Evolutionary conservation across 2,797 vertebrate genomes (phyloP), one percentile per base, ranked within the genome.

Genomic region (Intellagama lesueurii): DNA sequence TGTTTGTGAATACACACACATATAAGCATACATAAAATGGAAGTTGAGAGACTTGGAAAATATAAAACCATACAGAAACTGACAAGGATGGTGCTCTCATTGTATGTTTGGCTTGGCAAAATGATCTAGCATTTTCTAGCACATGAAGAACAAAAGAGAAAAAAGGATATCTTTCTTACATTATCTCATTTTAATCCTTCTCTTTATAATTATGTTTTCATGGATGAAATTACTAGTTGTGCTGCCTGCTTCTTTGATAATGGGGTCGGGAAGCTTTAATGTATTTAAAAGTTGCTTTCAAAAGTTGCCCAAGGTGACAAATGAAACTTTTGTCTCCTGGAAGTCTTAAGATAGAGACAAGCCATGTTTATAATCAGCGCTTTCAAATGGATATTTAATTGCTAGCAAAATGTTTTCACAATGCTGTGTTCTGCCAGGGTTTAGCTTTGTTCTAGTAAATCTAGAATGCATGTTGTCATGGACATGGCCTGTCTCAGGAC

Each of bases 131-230:
- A 72, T 8, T 49, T 77, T 68, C 32, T 80, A 70, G 26, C 32
- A 70, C n/a, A 79, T 70, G 28, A 32, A 79, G 75, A 84, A 78
- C 66, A 70, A 56, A 69, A 30, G 66, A 26, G 19, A 84, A 70
- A 19, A 70, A 79, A n/a, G 3, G 1, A 40, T 19, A 4, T 56
- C 6, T 88, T 49, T 84, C 68, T 30, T 40, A 79, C 73, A 84
- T 52, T 69, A 79, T 85, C 28, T 78, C 83, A 84, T 83, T 84
- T 44, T 78, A 66, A 49, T 86, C 60, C 40, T 64, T 77, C 26
- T 70, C 85, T 80, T 87, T 80, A 52, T 87, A 79, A 86, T 86
- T 86, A 87, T 68, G 75, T 70, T 87, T 80, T 77, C 77, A 87
- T 80, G 44, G 66, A 80, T 87, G 85, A 87, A 87, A 52, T 80